Evolutionary conservation across 2,797 vertebrate genomes (phyloP), one percentile per base, ranked within the genome.

Genomic region (Poeciliopsis infans): DNA sequence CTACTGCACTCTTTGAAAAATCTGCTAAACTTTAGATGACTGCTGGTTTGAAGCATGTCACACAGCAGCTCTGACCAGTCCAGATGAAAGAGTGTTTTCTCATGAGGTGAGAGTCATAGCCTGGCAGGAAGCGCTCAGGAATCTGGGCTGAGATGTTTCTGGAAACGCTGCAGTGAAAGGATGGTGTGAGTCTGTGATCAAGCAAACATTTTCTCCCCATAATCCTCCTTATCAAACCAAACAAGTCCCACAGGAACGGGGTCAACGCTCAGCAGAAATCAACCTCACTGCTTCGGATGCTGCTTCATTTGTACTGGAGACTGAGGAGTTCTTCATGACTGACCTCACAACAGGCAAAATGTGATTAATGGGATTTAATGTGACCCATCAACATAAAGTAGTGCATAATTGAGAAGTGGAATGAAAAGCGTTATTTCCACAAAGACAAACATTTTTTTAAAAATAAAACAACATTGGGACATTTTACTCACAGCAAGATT

Each of bases 81-180:
- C 61, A 66, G 78, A 72, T 68, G 64, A 25, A 12, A 13, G 36
- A 1, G 10, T 5, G 36, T 68, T 12, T 18, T 68, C 36, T 41
- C 20, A 68, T 66, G 33, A 66, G 33, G 7, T 11, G 5, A 12
- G 11, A 70, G 13, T 25, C 41, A 7, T 0, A 1, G 41, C 68
- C 78, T 75, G 89, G 86, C 89, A 83, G 70, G 72, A 53, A 55
- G 72, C 13, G 46, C 61, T 70, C 23, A 73, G 83, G 82, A 86
- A 84, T 88, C 78, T 76, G 66, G 79, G 79, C 76, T 83, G 78
- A 81, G 16, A 20, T 82, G 70, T 89, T 79, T 85, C 81, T 87
- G 88, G 89, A 93, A 92, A 90, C 72, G 53, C 83, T 87, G 76
- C 73, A 57, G 72, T 53, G 68, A 91, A 93, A 94, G 90, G 89